phyloP scores from a whole-genome alignment of 92 coral and sea anemone genomes.

The Actinostola sp. region DNA sequence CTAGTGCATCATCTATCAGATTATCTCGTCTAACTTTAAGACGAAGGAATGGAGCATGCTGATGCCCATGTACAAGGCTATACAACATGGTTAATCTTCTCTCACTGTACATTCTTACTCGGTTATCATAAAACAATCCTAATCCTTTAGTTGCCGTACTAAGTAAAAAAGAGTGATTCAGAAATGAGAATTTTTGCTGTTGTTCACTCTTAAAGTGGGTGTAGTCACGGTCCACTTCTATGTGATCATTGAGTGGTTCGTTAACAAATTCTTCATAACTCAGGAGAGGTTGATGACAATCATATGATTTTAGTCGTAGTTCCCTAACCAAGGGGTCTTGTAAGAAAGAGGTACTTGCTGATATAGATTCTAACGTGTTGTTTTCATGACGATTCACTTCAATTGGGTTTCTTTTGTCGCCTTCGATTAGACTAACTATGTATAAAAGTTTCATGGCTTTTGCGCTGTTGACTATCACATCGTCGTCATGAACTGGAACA shows the following conservation, averaged over 20 bases:
- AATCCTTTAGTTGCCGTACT: conserved; percentile 91
- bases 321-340: conserved; percentile 69
- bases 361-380: conserved; percentile 9
- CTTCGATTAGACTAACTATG: conserved; percentile 80
- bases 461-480: conserved; percentile 78
- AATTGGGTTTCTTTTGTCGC: conserved; percentile 54
- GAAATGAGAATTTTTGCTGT: conserved; percentile 69
- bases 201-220: conserved; percentile 73
- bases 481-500: conserved; percentile 83
- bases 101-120: conserved; percentile 97
- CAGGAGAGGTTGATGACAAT: conserved; percentile 72
- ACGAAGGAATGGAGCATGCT: conserved; percentile 86
- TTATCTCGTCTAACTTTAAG: conserved; percentile 93
- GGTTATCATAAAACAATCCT: conserved; percentile 93
- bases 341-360: conserved; percentile 12
- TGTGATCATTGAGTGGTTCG: conserved; percentile 83
- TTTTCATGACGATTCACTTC: conserved; percentile 21
- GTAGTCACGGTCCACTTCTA: conserved; percentile 82
- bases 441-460: conserved; percentile 83
- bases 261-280: conserved; percentile 77
- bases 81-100: conserved; percentile 86
- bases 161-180: conserved; percentile 77
- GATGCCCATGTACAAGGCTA: conserved; percentile 96
- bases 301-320: conserved; percentile 45
- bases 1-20: conserved; percentile 95